phyloP scores from a whole-genome alignment of 2,113 vertebrate species.

The Morphnarchus princeps region DNA sequence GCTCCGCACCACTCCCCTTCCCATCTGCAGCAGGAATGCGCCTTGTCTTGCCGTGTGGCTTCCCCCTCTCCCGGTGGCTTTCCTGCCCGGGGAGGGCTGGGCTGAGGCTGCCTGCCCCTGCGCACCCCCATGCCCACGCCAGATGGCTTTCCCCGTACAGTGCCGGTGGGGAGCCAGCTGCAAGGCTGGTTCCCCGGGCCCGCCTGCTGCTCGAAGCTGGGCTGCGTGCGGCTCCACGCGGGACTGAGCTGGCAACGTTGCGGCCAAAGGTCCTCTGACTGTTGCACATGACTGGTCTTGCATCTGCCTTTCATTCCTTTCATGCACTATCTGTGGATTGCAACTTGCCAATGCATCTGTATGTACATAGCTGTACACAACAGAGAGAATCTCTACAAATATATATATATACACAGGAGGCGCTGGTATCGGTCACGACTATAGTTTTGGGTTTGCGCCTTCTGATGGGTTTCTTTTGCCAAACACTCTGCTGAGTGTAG shows the following conservation, averaged over 20 bases:
- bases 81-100: neutral
- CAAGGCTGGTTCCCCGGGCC: neutral
- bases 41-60: neutral
- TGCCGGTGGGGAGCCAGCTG: neutral
- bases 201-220: neutral
- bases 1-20: neutral
- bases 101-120: neutral
- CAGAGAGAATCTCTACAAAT: neutral
- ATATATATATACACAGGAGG: conserved; percentile 17
- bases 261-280: neutral
- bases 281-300: neutral
- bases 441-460: neutral
- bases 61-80: neutral
- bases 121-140: neutral
- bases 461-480: neutral
- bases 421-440: neutral
- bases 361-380: conserved; percentile 16
- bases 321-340: conserved; percentile 34
- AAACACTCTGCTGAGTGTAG: neutral
- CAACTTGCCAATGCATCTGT: conserved; percentile 58
- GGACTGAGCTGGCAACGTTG: neutral
- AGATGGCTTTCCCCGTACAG: neutral
- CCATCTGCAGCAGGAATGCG: neutral
- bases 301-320: conserved; percentile 50
- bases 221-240: accelerated